phyloP scores from a whole-genome alignment of 2,888 invertebrate species.

The Incurvaria masculella region DNA sequence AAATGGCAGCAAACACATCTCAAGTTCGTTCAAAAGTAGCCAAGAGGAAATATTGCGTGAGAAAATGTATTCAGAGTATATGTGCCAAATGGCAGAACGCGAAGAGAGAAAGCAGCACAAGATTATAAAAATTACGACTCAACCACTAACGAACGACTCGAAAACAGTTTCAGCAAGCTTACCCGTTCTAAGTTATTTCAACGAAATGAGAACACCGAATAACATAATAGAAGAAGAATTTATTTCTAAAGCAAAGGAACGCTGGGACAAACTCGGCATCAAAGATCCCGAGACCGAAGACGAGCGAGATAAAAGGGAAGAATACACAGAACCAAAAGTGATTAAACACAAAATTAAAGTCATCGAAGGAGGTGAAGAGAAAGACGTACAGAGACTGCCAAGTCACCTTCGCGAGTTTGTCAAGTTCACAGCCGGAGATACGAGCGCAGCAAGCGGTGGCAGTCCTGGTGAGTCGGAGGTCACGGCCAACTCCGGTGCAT shows the following conservation, averaged over 20 bases:
- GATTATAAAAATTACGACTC: slow-evolving; percentile 73
- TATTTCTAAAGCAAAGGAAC: slow-evolving; percentile 69
- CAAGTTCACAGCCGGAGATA: slow-evolving; percentile 54
- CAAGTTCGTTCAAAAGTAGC: slow-evolving; percentile 49
- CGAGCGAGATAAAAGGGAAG: slow-evolving; percentile 41
- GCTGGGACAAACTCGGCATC: slow-evolving; percentile 67
- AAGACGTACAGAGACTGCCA: slow-evolving; percentile 64
- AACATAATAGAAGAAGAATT: slow-evolving; percentile 71
- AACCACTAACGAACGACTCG: slow-evolving; percentile 28
- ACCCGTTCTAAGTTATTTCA: slow-evolving; percentile 20
- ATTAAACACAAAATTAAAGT: slow-evolving; percentile 57
- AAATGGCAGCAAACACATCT: slow-evolving; percentile 21
- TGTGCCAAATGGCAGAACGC: slow-evolving; percentile 72
- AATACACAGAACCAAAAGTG: slow-evolving; percentile 41
- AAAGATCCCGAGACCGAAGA: slow-evolving; percentile 64
- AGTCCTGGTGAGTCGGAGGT: slow-evolving; percentile 45
- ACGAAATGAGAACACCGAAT: slow-evolving; percentile 38
- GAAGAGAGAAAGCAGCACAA: slow-evolving; percentile 76
- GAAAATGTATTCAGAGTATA: slow-evolving; percentile 83
- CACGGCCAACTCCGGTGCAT: slow-evolving; percentile 19
- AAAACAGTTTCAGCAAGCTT: slow-evolving; percentile 36
- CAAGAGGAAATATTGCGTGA: slow-evolving; percentile 73
- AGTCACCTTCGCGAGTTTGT: slow-evolving; percentile 79
- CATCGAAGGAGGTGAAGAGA: slow-evolving; percentile 62
- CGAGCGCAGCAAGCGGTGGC: slow-evolving; percentile 50